Base-by-base conservation (phyloP, 1,140 invertebrate species). In the Danaus plexippus region DNA sequence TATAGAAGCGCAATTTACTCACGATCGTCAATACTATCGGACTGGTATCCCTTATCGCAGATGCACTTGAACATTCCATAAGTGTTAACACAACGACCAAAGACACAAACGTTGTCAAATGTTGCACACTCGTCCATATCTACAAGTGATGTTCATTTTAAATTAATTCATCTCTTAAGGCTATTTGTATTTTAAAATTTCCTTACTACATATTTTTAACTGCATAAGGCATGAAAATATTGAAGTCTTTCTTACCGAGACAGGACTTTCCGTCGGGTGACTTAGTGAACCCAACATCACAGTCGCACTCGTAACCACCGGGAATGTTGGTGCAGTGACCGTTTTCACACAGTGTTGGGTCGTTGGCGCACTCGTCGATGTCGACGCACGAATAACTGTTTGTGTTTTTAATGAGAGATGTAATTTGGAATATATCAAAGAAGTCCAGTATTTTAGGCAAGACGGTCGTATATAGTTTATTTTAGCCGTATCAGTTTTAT, bases 61-160 rank as follows among this genome's bases (percentile, higher is more conserved):
- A 94, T 91, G 77, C 95, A 97, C 47, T 92, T 89, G 80, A 96
- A 97, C 90, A 95, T 95, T 11, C 96, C 95, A 77, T 95, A 93
- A 2, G 94, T 92, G 78, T 97, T 97, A 71, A 95, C 94, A 86
- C 96, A 97, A 61, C 89, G 89, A 0, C 95, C 95, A 79, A 91
- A 95, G 4, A 96, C 93, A 78, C 95, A 97, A 1, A 97, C 88
- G 72, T 96, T 95, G 69, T 90, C 92, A 82, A 97, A 96, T 85
- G 94, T 92, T 22, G 92, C 90, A 75, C 92, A 94, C 82, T 94
- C 92, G 79, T 94, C 90, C 68, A 93, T 91, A 81, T 93, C 92
- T 92, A 84, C 72, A 70, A 63, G 60, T 54, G 52, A 59, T 57
- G 54, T n/a, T 43, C 43, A 40, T 32, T 32, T 32, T 4, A 32